Base-by-base conservation (phyloP, 2,888 invertebrate genomes). In the Dioctria linearis region DNA sequence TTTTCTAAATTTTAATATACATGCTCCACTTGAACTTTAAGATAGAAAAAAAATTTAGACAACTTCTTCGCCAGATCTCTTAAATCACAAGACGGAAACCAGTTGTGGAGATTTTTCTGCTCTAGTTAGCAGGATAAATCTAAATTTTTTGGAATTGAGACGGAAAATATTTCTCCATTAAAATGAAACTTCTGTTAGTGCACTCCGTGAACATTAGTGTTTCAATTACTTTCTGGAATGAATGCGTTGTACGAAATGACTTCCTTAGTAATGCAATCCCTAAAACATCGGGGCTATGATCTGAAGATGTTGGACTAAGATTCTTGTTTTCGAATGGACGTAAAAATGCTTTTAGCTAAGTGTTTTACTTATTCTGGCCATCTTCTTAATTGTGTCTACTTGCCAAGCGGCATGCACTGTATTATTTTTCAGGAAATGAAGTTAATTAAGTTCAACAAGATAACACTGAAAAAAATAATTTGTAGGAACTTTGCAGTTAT, bases 51-150 rank as follows among this genome's bases (percentile, higher is more conserved):
- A 78, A 78, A 78, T 78, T 42, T 40, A 66, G 49, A 66, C 78
- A 66, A 78, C 65, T 66, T 78, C 66, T 54, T 65, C 42, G 54
- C 66, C 25, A 54, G 78, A 40, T 54, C 54, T 61, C 66, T 66
- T 66, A 78, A 78, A 66, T 66, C 78, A 66, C 13, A 66, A 66
- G 66, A 66, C 65, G 66, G 65, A 78, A 78, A 65, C 78, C 63
- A 63, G 61, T 42, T 9, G 66, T 78, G 78, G 78, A 66, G 63
- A 54, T 78, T 78, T 54, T 78, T 78, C 66, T 78, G 78, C 78
- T 78, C 78, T 78, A 78, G 78, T 78, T 78, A 78, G 37, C 76
- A 76, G 76, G 49, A 76, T 76, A 76, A 76, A 76, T 76, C 76
- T 76, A 76, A 76, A 76, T 76, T 76, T 76, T 63, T 49, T 63